phyloP scores from a whole-genome alignment of 2,113 vertebrate genomes.

The Eudorcas thomsonii region DNA sequence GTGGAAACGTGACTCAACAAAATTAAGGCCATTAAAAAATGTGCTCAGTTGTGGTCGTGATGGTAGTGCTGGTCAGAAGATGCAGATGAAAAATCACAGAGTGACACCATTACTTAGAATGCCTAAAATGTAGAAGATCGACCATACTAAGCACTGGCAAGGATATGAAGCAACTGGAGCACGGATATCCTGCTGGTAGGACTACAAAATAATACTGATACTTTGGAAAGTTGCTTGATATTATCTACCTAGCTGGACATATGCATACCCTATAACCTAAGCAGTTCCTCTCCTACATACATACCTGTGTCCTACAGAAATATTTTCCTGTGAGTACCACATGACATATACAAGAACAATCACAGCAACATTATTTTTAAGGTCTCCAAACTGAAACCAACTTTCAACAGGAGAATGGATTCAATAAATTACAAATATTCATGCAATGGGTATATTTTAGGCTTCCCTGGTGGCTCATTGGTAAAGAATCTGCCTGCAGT shows the following conservation, averaged over 20 bases:
- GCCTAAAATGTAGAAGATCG: not conserved
- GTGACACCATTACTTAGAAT: not conserved
- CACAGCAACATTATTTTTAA: not conserved
- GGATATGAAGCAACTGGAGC: not conserved
- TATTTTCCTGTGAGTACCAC: not conserved
- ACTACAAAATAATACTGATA: not conserved
- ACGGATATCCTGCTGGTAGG: not conserved
- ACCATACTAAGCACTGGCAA: not conserved
- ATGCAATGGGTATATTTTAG: not conserved
- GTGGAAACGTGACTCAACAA: not conserved
- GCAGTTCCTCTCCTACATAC: not conserved
- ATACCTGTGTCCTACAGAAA: not conserved
- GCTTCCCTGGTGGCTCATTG: not conserved
- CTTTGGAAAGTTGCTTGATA: not conserved
- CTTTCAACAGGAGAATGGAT: slow-evolving; percentile 1
- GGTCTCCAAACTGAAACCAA: not conserved
- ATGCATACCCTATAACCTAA: not conserved
- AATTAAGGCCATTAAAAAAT: not conserved
- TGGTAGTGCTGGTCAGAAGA: not conserved
- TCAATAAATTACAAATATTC: slow-evolving; percentile 6
- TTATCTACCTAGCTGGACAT: not conserved
- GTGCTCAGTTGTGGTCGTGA: not conserved
- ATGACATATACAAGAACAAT: not conserved
- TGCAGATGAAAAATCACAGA: not conserved
- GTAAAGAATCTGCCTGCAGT: not conserved